Base-by-base conservation (phyloP, 2,797 vertebrate species). In the Oreochromis mossambicus region DNA sequence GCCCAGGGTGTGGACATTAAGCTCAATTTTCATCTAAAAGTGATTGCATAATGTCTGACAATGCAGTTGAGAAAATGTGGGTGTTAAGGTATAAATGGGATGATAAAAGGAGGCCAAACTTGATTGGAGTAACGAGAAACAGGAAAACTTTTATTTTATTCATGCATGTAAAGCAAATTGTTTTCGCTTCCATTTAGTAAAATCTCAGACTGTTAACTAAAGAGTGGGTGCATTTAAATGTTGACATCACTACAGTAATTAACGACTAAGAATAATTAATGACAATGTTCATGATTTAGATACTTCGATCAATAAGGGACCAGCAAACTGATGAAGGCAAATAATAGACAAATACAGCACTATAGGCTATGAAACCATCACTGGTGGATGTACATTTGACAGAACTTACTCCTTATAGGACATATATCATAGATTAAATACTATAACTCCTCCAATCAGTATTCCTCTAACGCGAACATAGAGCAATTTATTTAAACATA, bases 11-110 rank as follows among this genome's bases (percentile, higher is more conserved):
- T 87, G 83, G 84, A 87, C 86, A 86, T 91, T 86, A 91, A 91
- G 90, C 82, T 90, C 85, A 77, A 88, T 92, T 93, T 93, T 78
- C 83, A 92, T 89, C 78, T 78, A 29, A 87, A 90, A 85, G 87
- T 78, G 61, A 92, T 86, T 79, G 78, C 77, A 86, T 86, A 89
- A 85, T 66, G 81, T 80, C 50, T 80, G 75, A 80, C 77, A 87
- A 86, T 83, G 81, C 80, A 93, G 83, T 78, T 82, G 26, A 75
- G 82, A 21, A 88, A 73, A 91, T 83, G 79, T 68, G 26, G 32
- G 51, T 61, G 78, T 58, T 77, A 12, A 24, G 38, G 68, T 78
- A 21, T 24, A 85, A 87, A 79, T 76, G 79, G 26, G 21, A 41
- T 6, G 19, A 55, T 50, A 63, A 63, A 11, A 73, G 46, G 7